Evolutionary conservation across 2,113 vertebrate species (phyloP).

Genomic region (Paedocypris sp.): DNA sequence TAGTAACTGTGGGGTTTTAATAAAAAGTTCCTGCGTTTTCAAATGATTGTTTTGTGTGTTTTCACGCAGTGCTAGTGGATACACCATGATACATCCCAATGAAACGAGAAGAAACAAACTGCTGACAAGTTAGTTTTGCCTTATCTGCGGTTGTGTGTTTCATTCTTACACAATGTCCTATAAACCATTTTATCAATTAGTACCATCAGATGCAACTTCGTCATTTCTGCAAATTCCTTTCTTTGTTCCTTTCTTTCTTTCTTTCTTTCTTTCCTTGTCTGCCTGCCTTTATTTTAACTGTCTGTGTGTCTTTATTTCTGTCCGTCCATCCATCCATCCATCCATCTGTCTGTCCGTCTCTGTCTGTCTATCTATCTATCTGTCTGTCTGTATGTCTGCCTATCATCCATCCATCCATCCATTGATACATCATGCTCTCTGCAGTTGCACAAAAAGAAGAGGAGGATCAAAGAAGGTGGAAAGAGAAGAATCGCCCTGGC

Average conservation of each 20-base stretch:
- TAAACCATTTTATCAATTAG: constrained; percentile 17
- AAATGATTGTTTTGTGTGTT: not conserved
- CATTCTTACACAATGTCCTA: not conserved
- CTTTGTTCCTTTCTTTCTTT: no score
- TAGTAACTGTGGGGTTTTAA: no score
- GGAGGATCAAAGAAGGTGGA: constrained; percentile 54
- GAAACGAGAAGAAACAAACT: constrained; percentile 51
- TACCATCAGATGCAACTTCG: constrained; percentile 16
- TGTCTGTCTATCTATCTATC: no score
- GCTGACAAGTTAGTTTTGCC: constrained; percentile 57
- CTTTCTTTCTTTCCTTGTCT: no score
- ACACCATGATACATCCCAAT: constrained; percentile 61
- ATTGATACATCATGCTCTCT: not conserved
- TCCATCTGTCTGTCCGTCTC: no score
- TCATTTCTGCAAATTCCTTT: not conserved
- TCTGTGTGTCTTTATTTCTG: no score
- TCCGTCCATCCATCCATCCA: no score
- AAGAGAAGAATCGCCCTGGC: constrained; percentile 46
- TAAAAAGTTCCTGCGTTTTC: not conserved
- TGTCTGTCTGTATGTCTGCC: no score
- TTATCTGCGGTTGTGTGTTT: constrained; percentile 2
- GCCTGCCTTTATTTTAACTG: no score
- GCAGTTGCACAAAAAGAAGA: constrained; percentile 68
- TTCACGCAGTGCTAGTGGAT: constrained; percentile 48
- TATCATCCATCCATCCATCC: no score